phyloP scores from a whole-genome alignment of 2,113 vertebrate genomes.

The Passer domesticus region DNA sequence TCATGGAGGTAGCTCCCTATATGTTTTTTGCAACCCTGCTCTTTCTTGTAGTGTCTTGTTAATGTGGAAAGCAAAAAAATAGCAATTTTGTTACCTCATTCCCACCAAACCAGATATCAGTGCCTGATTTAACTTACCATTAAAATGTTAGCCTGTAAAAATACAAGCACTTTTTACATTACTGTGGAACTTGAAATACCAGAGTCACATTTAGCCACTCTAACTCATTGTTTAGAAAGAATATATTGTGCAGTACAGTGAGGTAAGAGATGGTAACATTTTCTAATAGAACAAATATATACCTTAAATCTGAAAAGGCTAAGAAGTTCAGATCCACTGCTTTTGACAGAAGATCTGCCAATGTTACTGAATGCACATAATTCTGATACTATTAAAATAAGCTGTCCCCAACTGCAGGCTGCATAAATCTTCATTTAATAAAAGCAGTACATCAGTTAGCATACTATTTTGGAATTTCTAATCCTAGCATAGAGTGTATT shows the following conservation, averaged over 20 bases:
- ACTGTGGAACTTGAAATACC: neutral
- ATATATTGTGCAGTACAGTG: neutral
- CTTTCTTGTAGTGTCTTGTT: neutral
- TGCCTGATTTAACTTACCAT: neutral
- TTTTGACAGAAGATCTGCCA: neutral
- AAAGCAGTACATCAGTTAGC: neutral
- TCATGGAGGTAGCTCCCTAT: neutral
- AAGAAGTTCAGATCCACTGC: neutral
- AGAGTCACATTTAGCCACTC: neutral
- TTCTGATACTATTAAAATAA: neutral
- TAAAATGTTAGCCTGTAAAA: neutral
- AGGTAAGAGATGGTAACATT: neutral
- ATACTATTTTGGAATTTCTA: neutral
- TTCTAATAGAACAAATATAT: neutral
- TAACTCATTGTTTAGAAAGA: neutral
- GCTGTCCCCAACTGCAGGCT: neutral
- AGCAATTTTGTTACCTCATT: neutral
- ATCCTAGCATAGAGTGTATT: neutral
- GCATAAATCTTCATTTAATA: neutral
- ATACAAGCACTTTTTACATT: neutral
- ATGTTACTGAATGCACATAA: neutral
- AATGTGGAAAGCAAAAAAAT: neutral
- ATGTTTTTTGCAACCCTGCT: neutral
- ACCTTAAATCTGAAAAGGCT: neutral
- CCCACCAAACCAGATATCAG: fast-evolving